Evolutionary conservation across 2,113 vertebrate species (phyloP).

Genomic region (Donacobius atricapilla): DNA sequence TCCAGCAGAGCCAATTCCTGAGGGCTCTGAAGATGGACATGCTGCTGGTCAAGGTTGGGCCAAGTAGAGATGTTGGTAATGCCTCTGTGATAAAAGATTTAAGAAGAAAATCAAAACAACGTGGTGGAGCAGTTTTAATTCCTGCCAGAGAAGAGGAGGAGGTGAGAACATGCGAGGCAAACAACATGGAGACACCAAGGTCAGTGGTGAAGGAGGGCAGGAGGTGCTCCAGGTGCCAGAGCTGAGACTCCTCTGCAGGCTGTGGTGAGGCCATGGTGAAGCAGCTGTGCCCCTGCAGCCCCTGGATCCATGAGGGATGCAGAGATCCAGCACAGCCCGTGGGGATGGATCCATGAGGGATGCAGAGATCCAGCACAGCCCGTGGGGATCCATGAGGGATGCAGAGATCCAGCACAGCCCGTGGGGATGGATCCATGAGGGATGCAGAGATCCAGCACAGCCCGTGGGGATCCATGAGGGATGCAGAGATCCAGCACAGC

Average conservation of each 20-base stretch:
- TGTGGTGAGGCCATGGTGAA: no score
- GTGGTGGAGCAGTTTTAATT: not conserved
- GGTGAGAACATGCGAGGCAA: not conserved
- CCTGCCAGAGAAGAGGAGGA: not conserved
- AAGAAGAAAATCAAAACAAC: not conserved
- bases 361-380: no score
- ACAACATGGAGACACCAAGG: no score
- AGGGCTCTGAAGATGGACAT: not conserved
- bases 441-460: not conserved
- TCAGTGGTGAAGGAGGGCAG: not conserved
- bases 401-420: not conserved
- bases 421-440: not conserved
- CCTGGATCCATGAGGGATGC: not conserved
- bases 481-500: not conserved
- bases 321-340: not conserved
- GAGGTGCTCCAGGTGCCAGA: fast-evolving
- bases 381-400: fast-evolving
- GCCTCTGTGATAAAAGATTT: not conserved
- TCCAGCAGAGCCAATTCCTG: not conserved
- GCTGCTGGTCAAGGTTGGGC: not conserved
- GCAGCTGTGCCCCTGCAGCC: not conserved
- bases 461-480: fast-evolving
- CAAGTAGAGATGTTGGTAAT: not conserved
- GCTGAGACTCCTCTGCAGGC: not conserved
- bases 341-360: no score